phyloP scores from a whole-genome alignment of 92 coral and sea anemone genomes.

The Plumapathes pennacea region DNA sequence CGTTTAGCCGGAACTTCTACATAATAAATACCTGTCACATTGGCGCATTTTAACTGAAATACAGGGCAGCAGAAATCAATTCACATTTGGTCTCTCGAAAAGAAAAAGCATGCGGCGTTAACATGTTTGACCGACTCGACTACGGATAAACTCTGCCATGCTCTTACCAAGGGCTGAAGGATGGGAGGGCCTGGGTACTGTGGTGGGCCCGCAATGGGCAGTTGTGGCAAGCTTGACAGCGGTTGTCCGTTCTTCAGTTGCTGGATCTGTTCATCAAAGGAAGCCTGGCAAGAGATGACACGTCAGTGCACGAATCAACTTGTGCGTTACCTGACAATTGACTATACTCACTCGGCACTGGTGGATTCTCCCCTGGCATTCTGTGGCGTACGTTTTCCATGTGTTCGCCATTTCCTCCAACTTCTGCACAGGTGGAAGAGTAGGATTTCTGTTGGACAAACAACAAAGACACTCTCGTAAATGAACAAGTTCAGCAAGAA shows the following conservation, averaged over 20 bases:
- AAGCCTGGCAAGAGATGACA: conserved; percentile 31
- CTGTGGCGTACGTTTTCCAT: conserved; percentile 78
- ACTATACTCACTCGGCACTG: conserved; percentile 70
- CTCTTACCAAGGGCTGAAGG: conserved; percentile 71
- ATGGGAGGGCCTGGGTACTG: conserved; percentile 91
- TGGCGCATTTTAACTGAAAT: too few species aligned
- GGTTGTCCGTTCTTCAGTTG: conserved; percentile 69
- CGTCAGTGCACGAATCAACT: not conserved
- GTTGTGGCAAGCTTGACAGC: conserved; percentile 58
- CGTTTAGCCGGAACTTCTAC: too few species aligned
- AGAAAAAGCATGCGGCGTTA: not conserved
- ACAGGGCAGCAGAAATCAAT: too few species aligned
- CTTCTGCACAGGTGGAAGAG: conserved; percentile 45
- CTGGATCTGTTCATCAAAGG: conserved; percentile 80
- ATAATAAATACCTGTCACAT: too few species aligned
- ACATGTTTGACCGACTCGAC: not conserved
- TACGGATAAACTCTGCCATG: not conserved
- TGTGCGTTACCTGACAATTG: too few species aligned
- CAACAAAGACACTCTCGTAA: too few species aligned
- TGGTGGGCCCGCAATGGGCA: conserved; percentile 90
- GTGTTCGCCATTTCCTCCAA: conserved; percentile 63
- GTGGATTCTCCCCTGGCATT: conserved; percentile 67
- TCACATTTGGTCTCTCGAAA: too few species aligned
- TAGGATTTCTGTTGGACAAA: conserved; percentile 21
- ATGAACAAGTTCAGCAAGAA: too few species aligned